Base-by-base conservation (phyloP, 2,113 vertebrate species). In the Psephotus haematonotus region DNA sequence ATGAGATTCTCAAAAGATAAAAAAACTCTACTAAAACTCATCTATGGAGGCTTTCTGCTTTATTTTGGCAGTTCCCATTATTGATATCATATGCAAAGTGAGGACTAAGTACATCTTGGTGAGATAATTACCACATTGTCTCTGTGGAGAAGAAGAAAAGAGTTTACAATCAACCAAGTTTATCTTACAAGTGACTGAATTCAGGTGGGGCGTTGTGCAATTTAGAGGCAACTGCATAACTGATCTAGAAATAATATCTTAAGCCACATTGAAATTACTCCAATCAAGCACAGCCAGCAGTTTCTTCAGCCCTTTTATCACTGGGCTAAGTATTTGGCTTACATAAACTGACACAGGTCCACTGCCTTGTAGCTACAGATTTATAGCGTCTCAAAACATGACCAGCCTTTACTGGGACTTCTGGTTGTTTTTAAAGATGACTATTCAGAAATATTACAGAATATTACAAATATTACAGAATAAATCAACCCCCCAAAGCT, bases 351-450 rank as follows among this genome's bases (percentile, higher is more conserved):
- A 84, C 65, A 86, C 0, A 0, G 60, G 59, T 35, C 55, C 72
- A 28, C 15, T 81, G 76, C 60, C 39, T 55, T 77, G 43, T 43
- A 92, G 88, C 82, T 71, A 81, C 55, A 88, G 85, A 71, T 90
- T 86, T 83, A 83, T 7, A 81, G 80, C 18, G 84, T 60, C 72
- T 90, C 57, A 75, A 96, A 96, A 92, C 52, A 80, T 31, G 90
- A 83, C n/a, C 27, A 83, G 64, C 60, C 57, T 75, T 78, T 90
- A 60, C 47, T 27, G 44, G 13, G 33, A 60, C 33, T 86, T 93
- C 43, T 81, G 50, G 24, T 75, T 81, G 71, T 81, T 94, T 86
- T 88, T 60, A 67, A 95, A 83, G 24, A 17, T 0, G 15, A 19
- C 53, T 88, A 33, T 64, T 90, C 47, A 86, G 60, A 83, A 81